A percentile compares a stretch with the other conserved stretches of the same genome.
These are phyloP conservation scores for Brachyrhaphis roseni DNA, from an alignment of 2,797 vertebrate genomes.

Conservation along the genomic window DNA sequence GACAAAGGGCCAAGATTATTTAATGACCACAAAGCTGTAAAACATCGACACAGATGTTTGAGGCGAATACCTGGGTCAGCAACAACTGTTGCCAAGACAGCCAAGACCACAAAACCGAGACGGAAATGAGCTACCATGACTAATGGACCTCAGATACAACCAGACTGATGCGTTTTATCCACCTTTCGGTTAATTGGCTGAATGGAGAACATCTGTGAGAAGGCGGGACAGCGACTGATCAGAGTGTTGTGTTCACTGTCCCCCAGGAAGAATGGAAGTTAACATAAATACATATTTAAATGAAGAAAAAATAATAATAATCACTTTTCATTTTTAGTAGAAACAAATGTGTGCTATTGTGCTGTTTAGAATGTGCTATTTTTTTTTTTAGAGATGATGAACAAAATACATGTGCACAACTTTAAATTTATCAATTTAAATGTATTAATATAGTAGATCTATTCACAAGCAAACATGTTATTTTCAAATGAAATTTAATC, in stretches of 20 bases:
- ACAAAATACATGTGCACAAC: background rate
- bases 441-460: background rate
- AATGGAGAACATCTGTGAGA: slow-evolving; percentile 61
- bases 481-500: background rate
- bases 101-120: slow-evolving; percentile 31
- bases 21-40: background rate
- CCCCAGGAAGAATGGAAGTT: background rate
- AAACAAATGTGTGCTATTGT: background rate
- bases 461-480: background rate
- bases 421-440: no score
- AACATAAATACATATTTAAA: background rate
- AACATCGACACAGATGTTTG: fast-evolving
- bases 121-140: slow-evolving; percentile 48
- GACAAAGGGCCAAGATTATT: background rate
- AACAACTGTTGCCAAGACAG: slow-evolving; percentile 23
- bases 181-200: slow-evolving; percentile 49
- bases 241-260: slow-evolving; percentile 5
- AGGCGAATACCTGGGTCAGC: slow-evolving; percentile 45
- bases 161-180: slow-evolving; percentile 23
- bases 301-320: background rate
- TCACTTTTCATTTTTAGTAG: background rate
- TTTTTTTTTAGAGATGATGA: background rate
- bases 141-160: fast-evolving
- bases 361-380: background rate
- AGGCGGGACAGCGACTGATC: background rate